These are phyloP conservation scores for Chesias legatella DNA, from an alignment of 2,888 invertebrate species.

Conservation along the genomic window DNA sequence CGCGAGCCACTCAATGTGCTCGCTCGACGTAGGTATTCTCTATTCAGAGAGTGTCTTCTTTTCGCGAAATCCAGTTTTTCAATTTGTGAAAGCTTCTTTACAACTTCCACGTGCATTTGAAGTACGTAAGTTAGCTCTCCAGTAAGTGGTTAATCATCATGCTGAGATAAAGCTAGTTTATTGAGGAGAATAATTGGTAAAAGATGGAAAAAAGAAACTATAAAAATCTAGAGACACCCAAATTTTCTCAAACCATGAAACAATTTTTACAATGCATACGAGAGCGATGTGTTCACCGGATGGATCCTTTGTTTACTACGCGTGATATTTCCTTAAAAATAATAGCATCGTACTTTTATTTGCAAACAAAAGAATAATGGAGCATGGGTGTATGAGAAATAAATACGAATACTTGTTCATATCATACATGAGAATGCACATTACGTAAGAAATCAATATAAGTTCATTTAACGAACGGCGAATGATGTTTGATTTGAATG, in stretches of 20 bases:
- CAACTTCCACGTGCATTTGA: slow-evolving; percentile 13
- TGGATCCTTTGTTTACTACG: slow-evolving; percentile 44
- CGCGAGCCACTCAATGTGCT: slow-evolving; percentile 32
- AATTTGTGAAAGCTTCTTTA: slow-evolving; percentile 18
- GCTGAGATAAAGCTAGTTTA: too few species aligned
- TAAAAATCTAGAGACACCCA: too few species aligned
- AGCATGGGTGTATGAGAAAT: slow-evolving; percentile 29
- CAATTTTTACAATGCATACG: slow-evolving; percentile 18
- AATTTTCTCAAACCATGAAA: too few species aligned
- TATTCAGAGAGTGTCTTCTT: slow-evolving; percentile 37
- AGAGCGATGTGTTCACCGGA: slow-evolving; percentile 40
- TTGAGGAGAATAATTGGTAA: too few species aligned
- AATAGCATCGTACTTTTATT: slow-evolving; percentile 22
- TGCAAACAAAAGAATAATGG: slow-evolving; percentile 42
- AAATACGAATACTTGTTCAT: neutral
- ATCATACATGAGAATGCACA: too few species aligned
- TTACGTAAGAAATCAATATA: too few species aligned
- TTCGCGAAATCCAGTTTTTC: slow-evolving; percentile 24
- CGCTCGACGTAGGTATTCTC: slow-evolving; percentile 31
- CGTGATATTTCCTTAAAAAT: slow-evolving; percentile 42
- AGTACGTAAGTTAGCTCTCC: neutral
- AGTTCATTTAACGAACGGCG: too few species aligned
- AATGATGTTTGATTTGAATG: too few species aligned
- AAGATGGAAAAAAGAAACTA: too few species aligned
- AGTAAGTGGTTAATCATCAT: too few species aligned